Percentiles rank a stretch among this genome's conserved stretches.
Evolutionary conservation across 2,797 vertebrate genomes (phyloP).

Genomic region (Acrossocheilus fasciatus): DNA sequence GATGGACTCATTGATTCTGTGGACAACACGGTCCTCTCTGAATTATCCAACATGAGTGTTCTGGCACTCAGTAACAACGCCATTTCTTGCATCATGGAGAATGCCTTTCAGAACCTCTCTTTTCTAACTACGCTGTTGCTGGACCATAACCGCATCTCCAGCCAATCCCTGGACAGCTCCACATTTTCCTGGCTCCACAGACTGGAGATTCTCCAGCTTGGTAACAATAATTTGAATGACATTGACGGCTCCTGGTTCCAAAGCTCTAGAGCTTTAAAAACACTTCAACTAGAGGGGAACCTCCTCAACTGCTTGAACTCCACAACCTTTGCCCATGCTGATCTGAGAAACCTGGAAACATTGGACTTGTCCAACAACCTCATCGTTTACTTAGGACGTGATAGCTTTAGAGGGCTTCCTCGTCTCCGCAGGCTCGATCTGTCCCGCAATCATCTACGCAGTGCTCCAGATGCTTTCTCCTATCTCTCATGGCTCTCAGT

Average conservation of each 20-base stretch:
- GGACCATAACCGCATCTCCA: constrained; percentile 81
- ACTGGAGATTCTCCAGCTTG: constrained; percentile 77
- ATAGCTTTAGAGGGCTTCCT: constrained; percentile 74
- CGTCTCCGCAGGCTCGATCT: constrained; percentile 79
- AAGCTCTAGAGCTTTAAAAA: constrained; percentile 70
- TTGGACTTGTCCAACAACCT: constrained; percentile 85
- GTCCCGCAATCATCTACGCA: constrained; percentile 80
- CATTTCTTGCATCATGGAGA: constrained; percentile 72
- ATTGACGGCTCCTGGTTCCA: constrained; percentile 78
- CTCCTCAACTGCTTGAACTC: constrained; percentile 75
- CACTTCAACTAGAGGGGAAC: constrained; percentile 81
- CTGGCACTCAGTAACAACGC: constrained; percentile 81
- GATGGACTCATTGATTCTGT: constrained; percentile 79
- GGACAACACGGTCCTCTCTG: constrained; percentile 72
- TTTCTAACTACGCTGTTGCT: constrained; percentile 75
- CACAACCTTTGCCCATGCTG: constrained; percentile 71
- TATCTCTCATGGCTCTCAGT: constrained; percentile 76
- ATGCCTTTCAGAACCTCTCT: constrained; percentile 76
- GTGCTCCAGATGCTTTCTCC: constrained; percentile 76
- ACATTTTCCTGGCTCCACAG: constrained; percentile 75
- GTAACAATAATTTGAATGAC: constrained; percentile 73
- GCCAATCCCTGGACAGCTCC: constrained; percentile 70
- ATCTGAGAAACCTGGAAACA: constrained; percentile 75
- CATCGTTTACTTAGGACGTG: constrained; percentile 73
- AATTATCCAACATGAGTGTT: constrained; percentile 76